Base-by-base conservation (phyloP, 2,113 vertebrate species). In the Pluvialis apricaria region DNA sequence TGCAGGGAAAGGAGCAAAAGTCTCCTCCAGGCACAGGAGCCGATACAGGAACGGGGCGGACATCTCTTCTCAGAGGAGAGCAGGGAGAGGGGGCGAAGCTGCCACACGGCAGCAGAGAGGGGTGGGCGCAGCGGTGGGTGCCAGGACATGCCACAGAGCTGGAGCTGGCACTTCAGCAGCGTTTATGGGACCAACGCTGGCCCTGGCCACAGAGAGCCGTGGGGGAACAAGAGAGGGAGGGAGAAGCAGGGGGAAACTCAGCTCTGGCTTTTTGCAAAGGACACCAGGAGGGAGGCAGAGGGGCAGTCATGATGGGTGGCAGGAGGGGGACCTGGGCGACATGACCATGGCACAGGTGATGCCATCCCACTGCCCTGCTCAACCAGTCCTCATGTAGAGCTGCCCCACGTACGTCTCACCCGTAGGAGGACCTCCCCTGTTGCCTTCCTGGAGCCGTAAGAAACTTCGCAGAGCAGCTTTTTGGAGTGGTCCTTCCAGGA, bases 401-500 rank as follows among this genome's bases (percentile, higher is more conserved):
- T 4, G 4, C 11, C 13, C 29, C 60, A 98, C 98, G 88, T 96
- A 98, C 98, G 71, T 77, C 95, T 89, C 86, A 98, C 98, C 31
- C 61, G 70, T 52, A 98, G 97, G 28, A 5, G 13, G 4, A 98
- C 25, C 72, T 98, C 71, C 0, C 17, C 6, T 1, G 45, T 47
- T 1, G 25, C 55, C 28, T 4, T 89, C 22, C 17, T 36, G 8
- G 45, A 11, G 11, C 96, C 95, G 0, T 66, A 17, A 0, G 93
- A 93, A 13, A 98, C 28, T 32, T 88, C 44, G 2, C 98, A 98
- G 61, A 51, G 13, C 69, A 98, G 66, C 8, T 20, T 91, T 44
- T 70, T 97, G 65, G 83, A 68, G 3, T 98, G 96, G n/a, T 98
- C 97, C 91, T 79, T 88, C 98, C 98, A 98, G 66, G 98, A 96